phyloP scores from a whole-genome alignment of 2,888 invertebrate genomes.

The Crepidodera aurea region DNA sequence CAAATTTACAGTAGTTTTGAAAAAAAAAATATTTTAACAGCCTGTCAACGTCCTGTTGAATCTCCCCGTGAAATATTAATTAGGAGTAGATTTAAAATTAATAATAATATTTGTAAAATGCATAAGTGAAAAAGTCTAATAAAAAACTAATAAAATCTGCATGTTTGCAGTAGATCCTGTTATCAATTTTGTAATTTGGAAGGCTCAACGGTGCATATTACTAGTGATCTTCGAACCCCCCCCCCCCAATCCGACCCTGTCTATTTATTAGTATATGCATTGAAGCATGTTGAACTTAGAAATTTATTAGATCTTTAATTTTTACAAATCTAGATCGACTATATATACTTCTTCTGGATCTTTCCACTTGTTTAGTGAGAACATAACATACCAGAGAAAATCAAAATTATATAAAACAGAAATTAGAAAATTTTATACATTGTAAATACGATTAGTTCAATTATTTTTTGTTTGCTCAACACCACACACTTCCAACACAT shows the following conservation, averaged over 20 bases:
- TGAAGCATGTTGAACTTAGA: slow-evolving; percentile 22
- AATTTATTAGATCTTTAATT: slow-evolving; percentile 18
- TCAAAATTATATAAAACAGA: neutral
- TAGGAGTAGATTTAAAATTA: too few relatives aligned
- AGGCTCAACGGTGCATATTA: too few relatives aligned
- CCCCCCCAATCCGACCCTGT: neutral
- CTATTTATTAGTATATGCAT: slow-evolving; percentile 14
- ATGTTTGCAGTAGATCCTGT: too few relatives aligned
- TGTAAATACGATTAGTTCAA: slow-evolving; percentile 36
- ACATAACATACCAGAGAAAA: neutral
- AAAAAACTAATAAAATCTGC: too few relatives aligned
- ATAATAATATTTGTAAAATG: too few relatives aligned
- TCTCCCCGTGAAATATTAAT: too few relatives aligned
- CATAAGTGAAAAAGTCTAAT: too few relatives aligned
- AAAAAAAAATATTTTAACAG: too few relatives aligned
- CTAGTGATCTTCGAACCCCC: too few relatives aligned
- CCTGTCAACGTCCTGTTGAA: too few relatives aligned
- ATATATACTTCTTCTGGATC: neutral
- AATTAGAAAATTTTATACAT: slow-evolving; percentile 13
- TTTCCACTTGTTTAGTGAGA: neutral
- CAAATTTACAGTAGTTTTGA: too few relatives aligned
- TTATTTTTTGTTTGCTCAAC: slow-evolving; percentile 39
- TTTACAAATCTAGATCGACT: slow-evolving; percentile 10
- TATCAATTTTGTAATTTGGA: too few relatives aligned
- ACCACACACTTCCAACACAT: slow-evolving; percentile 22